Evolutionary conservation across 2,113 vertebrate species (phyloP).

Genomic region (Sporophila hypoxantha): DNA sequence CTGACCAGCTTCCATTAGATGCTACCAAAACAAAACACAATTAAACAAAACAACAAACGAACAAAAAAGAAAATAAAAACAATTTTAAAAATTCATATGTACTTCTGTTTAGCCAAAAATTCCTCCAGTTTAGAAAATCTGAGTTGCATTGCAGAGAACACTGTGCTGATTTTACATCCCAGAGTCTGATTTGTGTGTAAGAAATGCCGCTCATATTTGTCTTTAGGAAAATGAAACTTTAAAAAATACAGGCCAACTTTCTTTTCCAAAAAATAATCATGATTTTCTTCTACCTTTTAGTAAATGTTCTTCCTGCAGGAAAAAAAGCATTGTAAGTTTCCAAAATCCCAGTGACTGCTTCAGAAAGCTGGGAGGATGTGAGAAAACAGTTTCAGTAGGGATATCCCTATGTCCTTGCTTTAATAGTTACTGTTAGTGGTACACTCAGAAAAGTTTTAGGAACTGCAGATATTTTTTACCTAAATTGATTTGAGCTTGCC

Average conservation of each 20-base stretch:
- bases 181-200: neutral
- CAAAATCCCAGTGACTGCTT: neutral
- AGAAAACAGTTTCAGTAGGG: neutral
- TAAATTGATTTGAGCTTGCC: neutral
- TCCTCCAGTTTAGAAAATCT: neutral
- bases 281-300: neutral
- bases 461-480: neutral
- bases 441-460: neutral
- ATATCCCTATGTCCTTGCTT: neutral
- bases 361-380: neutral
- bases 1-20: neutral
- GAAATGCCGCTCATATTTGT: neutral
- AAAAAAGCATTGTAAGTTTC: neutral
- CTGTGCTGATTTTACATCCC: neutral
- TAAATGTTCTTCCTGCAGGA: neutral
- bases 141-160: neutral
- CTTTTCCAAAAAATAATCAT: neutral
- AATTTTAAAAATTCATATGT: neutral
- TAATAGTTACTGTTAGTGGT: neutral
- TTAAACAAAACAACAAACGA: too few species aligned
- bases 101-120: neutral
- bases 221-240: neutral
- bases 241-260: neutral
- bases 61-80: neutral
- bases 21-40: neutral